phyloP scores from a whole-genome alignment of 2,888 invertebrate genomes.

The Nineta flava region DNA sequence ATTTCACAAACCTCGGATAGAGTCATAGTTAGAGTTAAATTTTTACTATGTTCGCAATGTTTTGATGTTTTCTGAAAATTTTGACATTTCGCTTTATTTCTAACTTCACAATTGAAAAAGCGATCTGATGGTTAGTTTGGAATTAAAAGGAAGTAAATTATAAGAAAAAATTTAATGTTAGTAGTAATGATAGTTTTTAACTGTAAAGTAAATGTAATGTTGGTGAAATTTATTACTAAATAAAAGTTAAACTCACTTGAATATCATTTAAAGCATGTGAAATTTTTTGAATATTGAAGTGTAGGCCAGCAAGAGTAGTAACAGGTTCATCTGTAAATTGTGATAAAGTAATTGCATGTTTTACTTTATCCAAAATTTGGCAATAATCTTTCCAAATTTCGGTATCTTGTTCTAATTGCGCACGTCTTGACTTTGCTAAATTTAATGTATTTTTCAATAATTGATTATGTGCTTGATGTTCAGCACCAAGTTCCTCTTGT shows the following conservation, averaged over 20 bases:
- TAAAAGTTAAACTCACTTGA: constrained; percentile 39
- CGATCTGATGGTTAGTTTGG: too few species aligned
- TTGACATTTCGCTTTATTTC: too few species aligned
- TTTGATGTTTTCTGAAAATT: too few species aligned
- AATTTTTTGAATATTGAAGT: constrained; percentile 70
- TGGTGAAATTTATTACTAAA: constrained; percentile 6
- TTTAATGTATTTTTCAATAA: constrained; percentile 66
- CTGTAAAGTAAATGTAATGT: too few species aligned
- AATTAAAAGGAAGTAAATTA: too few species aligned
- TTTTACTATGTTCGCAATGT: too few species aligned
- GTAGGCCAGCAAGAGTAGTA: constrained; percentile 62
- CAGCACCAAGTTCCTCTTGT: constrained; percentile 68
- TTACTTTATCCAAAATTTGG: constrained; percentile 60
- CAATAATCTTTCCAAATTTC: constrained; percentile 78
- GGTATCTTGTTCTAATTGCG: constrained; percentile 63
- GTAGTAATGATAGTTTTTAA: too few species aligned
- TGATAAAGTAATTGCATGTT: constrained; percentile 55
- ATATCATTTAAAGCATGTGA: constrained; percentile 57
- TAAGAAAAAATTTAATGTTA: too few species aligned
- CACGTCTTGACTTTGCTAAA: constrained; percentile 65
- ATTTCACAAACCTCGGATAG: too few species aligned
- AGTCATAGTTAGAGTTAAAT: too few species aligned
- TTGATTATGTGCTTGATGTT: constrained; percentile 68
- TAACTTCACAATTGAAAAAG: too few species aligned
- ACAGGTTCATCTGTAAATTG: constrained; percentile 66